Percentiles rank a stretch among this genome's conserved stretches.
These are phyloP conservation scores for Agrotis clavis DNA, from an alignment of 2,888 invertebrate genomes.

Conservation along the genomic window DNA sequence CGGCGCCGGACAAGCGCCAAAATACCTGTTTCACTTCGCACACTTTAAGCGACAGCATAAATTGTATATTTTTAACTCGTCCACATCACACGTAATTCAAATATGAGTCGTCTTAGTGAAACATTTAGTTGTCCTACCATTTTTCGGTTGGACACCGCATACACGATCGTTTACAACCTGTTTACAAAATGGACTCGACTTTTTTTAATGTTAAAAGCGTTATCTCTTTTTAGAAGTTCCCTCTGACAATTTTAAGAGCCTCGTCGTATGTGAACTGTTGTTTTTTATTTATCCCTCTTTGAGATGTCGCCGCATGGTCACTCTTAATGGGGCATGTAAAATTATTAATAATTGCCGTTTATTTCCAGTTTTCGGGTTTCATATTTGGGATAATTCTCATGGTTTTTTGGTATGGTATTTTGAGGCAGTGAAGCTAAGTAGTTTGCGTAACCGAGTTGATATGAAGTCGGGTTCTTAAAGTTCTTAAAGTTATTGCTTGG, in stretches of 20 bases:
- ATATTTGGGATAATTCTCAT: constrained; percentile 46
- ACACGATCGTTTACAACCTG: constrained; percentile 87
- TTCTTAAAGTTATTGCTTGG: constrained; percentile 8
- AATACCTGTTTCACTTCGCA: constrained; percentile 51
- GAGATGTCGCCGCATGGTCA: constrained; percentile 68
- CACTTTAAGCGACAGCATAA: constrained; percentile 25
- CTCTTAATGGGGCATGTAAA: constrained; percentile 81
- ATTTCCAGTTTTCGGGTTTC: constrained; percentile 52
- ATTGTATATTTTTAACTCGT: constrained; percentile 44
- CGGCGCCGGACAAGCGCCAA: constrained; percentile 30
- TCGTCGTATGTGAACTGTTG: constrained; percentile 74
- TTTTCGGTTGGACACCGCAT: constrained; percentile 69
- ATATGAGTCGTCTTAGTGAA: constrained; percentile 65
- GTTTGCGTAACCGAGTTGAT: constrained; percentile 25
- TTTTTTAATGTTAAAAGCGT: constrained; percentile 83
- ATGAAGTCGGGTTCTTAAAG: background rate
- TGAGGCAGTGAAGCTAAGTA: constrained; percentile 13
- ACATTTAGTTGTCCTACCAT: constrained; percentile 71
- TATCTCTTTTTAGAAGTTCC: constrained; percentile 85
- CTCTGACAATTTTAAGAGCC: constrained; percentile 85
- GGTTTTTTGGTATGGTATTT: constrained; percentile 31
- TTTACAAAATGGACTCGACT: constrained; percentile 83
- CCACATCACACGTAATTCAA: constrained; percentile 63
- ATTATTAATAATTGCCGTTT: constrained; percentile 80
- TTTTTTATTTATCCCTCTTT: constrained; percentile 70